Percentiles rank a stretch among this genome's conserved stretches.
Conservation (phyloP, 2,113 vertebrate species). For the Lasiurus cinereus region DNA sequence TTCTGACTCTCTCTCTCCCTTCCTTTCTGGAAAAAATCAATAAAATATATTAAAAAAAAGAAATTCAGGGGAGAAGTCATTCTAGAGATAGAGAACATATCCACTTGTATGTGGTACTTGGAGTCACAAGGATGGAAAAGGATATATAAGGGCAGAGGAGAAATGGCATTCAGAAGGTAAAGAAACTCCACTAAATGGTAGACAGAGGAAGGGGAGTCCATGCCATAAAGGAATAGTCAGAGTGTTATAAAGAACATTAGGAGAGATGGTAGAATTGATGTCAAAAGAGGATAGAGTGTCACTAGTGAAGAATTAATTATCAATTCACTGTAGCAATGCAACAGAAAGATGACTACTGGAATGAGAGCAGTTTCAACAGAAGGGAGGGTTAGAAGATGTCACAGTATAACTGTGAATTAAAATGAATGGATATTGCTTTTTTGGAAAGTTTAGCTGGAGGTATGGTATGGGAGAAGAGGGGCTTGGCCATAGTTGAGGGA, state of each 20-base stretch:
- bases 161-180: background rate
- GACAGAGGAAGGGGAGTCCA: background rate
- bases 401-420: background rate
- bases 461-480: background rate
- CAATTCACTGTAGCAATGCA: background rate
- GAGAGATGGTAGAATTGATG: background rate
- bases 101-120: background rate
- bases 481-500: background rate
- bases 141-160: background rate
- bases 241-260: background rate
- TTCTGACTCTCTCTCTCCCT: no score
- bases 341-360: background rate
- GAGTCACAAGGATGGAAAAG: slow-evolving; percentile 4
- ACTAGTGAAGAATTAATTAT: background rate
- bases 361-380: background rate
- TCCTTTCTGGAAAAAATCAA: no score
- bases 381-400: background rate
- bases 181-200: background rate
- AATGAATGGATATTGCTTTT: background rate
- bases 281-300: background rate
- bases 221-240: background rate
- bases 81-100: background rate
- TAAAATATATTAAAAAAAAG: no score
- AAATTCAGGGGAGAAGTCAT: background rate
- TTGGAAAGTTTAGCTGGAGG: background rate